Evolutionary conservation across 1,140 invertebrate species (phyloP).

Genomic region (Mactra quadrangularis): DNA sequence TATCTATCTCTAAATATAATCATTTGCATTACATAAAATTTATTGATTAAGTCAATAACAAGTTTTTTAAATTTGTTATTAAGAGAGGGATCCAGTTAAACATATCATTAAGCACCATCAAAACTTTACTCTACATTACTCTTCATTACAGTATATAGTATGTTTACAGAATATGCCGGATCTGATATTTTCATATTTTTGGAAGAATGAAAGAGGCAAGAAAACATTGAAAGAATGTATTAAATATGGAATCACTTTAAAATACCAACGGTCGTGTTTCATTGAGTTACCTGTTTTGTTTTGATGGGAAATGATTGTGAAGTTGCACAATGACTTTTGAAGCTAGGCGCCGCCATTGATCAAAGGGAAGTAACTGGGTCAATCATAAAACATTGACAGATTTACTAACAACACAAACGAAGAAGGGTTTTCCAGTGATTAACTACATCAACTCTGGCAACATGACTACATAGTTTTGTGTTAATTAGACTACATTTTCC

Average conservation of each 20-base stretch:
- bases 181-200: not conserved
- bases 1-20: not conserved
- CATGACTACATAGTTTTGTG: too few relatives aligned
- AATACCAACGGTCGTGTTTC: too few relatives aligned
- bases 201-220: not conserved
- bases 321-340: not conserved
- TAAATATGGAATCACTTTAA: not conserved
- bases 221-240: not conserved
- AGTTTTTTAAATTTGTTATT: not conserved
- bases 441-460: too few relatives aligned
- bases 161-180: not conserved
- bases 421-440: too few relatives aligned
- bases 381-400: too few relatives aligned
- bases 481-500: too few relatives aligned
- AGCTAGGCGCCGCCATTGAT: constrained; percentile 11
- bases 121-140: not conserved
- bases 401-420: too few relatives aligned
- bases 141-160: not conserved
- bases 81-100: not conserved
- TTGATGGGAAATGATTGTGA: constrained; percentile 19
- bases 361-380: too few relatives aligned
- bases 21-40: not conserved
- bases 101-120: not conserved
- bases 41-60: not conserved
- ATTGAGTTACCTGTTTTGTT: constrained; percentile 9